phyloP scores from a whole-genome alignment of 2,888 invertebrate genomes.

The Stenodera caucasica region DNA sequence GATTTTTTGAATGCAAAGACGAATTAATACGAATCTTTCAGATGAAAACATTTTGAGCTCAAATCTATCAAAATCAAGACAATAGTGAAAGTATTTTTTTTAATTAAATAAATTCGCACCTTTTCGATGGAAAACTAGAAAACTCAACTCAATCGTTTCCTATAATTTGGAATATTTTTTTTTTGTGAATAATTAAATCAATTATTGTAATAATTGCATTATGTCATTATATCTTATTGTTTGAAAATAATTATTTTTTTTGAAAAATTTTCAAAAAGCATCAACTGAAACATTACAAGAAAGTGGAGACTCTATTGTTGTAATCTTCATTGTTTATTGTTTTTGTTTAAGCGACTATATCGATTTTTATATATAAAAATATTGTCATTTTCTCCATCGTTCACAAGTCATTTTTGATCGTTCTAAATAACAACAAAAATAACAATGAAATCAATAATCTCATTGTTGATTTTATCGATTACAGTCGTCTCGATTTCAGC shows the following conservation, averaged over 20 bases:
- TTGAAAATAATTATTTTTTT: conserved; percentile 11
- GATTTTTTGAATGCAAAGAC: too few species aligned
- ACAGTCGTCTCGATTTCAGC: conserved; percentile 25
- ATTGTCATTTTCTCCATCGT: neutral
- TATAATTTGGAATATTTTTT: too few species aligned
- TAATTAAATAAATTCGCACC: too few species aligned
- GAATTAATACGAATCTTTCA: too few species aligned
- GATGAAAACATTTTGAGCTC: too few species aligned
- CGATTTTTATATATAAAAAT: conserved; percentile 44
- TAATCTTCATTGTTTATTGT: conserved; percentile 50
- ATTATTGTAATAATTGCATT: conserved; percentile 11
- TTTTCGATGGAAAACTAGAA: neutral
- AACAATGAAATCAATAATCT: conserved; percentile 11
- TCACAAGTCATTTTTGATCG: neutral
- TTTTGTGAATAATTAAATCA: too few species aligned
- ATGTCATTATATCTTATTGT: conserved; percentile 14
- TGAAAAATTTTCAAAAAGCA: conserved; percentile 10
- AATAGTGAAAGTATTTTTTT: neutral
- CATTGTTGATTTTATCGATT: conserved; percentile 10
- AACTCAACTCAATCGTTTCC: too few species aligned
- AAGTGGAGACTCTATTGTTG: conserved; percentile 40
- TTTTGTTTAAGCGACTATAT: conserved; percentile 46
- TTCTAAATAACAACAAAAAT: neutral
- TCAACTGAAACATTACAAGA: conserved; percentile 30
- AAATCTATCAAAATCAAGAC: too few species aligned